A percentile compares a stretch with the other conserved stretches of the same genome.
phyloP scores from a whole-genome alignment of 2,113 vertebrate species.

The Rhegmatorhina hoffmannsi region DNA sequence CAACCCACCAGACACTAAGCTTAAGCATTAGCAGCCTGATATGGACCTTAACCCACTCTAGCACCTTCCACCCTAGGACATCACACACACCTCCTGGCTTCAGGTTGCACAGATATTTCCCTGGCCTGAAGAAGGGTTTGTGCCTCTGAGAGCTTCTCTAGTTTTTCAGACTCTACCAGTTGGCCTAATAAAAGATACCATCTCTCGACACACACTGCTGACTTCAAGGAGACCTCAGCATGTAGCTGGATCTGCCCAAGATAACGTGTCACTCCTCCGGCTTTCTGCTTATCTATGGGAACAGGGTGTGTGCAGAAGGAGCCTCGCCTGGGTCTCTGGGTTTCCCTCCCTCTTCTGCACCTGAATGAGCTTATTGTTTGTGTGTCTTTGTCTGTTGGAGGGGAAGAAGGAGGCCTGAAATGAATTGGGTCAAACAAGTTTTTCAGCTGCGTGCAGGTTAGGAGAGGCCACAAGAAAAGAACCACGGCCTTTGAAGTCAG shows the following conservation, averaged over 20 bases:
- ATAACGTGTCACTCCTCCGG: conserved; percentile 11
- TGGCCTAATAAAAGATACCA: background rate
- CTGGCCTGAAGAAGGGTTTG: background rate
- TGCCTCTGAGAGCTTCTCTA: background rate
- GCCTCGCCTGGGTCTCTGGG: background rate
- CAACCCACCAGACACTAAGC: background rate
- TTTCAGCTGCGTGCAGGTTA: conserved; percentile 55
- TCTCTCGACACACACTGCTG: background rate
- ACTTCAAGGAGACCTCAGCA: conserved; percentile 26
- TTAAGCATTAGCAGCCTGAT: background rate
- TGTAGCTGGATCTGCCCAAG: conserved; percentile 1
- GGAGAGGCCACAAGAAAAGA: conserved; percentile 73
- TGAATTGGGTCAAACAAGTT: conserved; percentile 62
- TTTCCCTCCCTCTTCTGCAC: conserved; percentile 56
- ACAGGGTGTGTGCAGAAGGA: conserved; percentile 33
- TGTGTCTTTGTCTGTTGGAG: background rate
- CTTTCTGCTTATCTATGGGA: conserved; percentile 58
- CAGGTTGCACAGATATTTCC: background rate
- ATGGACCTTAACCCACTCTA: background rate
- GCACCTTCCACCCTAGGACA: background rate
- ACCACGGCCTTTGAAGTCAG: conserved; percentile 70
- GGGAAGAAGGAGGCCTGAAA: conserved; percentile 24
- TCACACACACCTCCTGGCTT: background rate
- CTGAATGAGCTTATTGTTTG: conserved; percentile 64
- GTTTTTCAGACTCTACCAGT: conserved; percentile 54